These are phyloP conservation scores for Coecobrya sp. DNA, from an alignment of 2,888 invertebrate species.

Conservation along the genomic window DNA sequence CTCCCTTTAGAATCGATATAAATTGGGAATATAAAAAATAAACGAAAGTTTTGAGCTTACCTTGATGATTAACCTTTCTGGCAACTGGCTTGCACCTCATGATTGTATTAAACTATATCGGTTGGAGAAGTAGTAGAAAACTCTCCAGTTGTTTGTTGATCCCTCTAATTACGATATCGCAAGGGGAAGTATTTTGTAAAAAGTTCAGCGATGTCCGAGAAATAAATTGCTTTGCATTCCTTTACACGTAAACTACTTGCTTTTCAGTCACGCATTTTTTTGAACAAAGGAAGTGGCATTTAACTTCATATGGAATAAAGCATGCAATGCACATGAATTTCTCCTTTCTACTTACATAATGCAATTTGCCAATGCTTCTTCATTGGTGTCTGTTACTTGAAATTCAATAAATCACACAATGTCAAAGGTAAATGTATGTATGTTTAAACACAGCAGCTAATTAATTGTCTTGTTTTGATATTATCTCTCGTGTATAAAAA, in stretches of 20 bases:
- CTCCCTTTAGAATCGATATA: background rate
- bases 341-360: background rate
- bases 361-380: background rate
- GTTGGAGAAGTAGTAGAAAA: background rate
- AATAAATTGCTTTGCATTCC: background rate
- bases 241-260: background rate
- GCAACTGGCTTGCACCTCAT: slow-evolving; percentile 85
- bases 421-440: no score
- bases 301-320: background rate
- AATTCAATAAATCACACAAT: no score
- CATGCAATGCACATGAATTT: background rate
- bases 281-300: background rate
- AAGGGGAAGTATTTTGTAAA: slow-evolving; percentile 1
- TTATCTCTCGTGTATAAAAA: no score
- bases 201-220: background rate
- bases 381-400: background rate
- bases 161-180: background rate
- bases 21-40: background rate
- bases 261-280: slow-evolving; percentile 13
- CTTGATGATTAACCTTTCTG: slow-evolving; percentile 85
- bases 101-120: slow-evolving; percentile 48
- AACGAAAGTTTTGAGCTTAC: slow-evolving; percentile 64
- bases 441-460: no score
- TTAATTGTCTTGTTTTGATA: no score
- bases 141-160: background rate